phyloP scores from a whole-genome alignment of 2,888 invertebrate genomes.

The Agelastica alni region DNA sequence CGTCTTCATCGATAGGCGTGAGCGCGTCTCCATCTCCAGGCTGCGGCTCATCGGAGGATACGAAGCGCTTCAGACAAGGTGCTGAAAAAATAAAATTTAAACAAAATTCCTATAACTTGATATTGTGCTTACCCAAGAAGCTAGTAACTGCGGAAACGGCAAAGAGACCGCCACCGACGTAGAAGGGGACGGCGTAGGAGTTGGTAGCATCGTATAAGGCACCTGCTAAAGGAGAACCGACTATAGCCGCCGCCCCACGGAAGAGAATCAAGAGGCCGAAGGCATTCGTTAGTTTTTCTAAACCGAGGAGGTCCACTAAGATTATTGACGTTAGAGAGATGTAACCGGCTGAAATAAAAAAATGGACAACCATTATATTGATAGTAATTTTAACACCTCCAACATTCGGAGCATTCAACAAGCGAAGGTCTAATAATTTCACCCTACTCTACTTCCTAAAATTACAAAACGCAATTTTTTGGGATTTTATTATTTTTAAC shows the following conservation, averaged over 20 bases:
- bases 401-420: too few relatives aligned
- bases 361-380: too few relatives aligned
- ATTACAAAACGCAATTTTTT: too few relatives aligned
- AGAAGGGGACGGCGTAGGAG: conserved; percentile 88
- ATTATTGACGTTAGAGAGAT: conserved; percentile 98
- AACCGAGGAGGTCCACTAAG: conserved; percentile 91
- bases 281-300: conserved; percentile 95
- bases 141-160: conserved; percentile 83
- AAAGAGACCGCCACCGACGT: conserved; percentile 89
- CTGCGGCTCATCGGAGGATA: conserved; percentile 54
- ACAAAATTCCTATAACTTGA: background rate
- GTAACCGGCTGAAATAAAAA: conserved; percentile 90
- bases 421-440: too few relatives aligned
- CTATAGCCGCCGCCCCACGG: conserved; percentile 91
- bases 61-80: conserved; percentile 68
- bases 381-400: too few relatives aligned
- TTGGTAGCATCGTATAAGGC: conserved; percentile 87
- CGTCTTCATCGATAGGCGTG: conserved; percentile 82
- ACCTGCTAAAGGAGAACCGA: conserved; percentile 84
- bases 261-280: conserved; percentile 95
- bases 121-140: conserved; percentile 54
- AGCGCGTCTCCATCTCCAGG: conserved; percentile 64
- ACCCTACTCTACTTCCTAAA: too few relatives aligned
- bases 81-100: conserved; percentile 57
- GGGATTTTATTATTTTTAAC: too few relatives aligned